A percentile compares a stretch with the other conserved stretches of the same genome.
Conservation (phyloP, 2,113 vertebrate genomes). For the Toxostoma redivivum region DNA sequence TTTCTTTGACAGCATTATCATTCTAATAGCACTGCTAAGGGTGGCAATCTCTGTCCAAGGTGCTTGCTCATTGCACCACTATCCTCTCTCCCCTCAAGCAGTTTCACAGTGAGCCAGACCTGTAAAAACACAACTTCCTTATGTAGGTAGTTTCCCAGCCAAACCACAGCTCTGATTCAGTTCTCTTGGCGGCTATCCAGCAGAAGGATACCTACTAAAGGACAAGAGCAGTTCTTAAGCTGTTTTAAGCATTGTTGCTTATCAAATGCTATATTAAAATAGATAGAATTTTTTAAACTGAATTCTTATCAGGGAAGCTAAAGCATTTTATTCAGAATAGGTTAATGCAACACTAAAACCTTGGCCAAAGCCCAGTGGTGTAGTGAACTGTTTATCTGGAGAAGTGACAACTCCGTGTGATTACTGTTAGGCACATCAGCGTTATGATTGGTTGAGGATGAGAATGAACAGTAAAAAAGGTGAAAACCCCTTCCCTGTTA, state of each 20-base stretch:
- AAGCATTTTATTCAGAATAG: neutral
- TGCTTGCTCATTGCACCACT: neutral
- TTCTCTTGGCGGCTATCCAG: neutral
- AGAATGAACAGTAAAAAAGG: neutral
- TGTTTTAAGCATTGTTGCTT: neutral
- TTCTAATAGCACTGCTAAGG: neutral
- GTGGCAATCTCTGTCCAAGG: slow-evolving; percentile 52
- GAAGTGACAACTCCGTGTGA: neutral
- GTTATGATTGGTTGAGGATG: neutral
- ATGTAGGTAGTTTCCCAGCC: neutral
- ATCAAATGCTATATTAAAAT: neutral
- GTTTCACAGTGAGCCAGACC: rapidly evolving
- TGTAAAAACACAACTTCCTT: neutral
- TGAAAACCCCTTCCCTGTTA: neutral
- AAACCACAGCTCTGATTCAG: neutral
- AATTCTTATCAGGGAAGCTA: neutral
- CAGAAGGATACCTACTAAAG: neutral
- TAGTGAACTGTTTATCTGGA: neutral
- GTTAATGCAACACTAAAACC: neutral
- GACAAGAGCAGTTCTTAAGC: neutral
- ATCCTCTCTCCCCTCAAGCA: neutral
- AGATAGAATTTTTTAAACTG: neutral
- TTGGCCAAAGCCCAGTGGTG: neutral
- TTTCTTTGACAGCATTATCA: neutral
- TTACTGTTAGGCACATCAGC: neutral